Base-by-base conservation (phyloP, 2,797 vertebrate genomes). In the Cetoscarus ocellatus region DNA sequence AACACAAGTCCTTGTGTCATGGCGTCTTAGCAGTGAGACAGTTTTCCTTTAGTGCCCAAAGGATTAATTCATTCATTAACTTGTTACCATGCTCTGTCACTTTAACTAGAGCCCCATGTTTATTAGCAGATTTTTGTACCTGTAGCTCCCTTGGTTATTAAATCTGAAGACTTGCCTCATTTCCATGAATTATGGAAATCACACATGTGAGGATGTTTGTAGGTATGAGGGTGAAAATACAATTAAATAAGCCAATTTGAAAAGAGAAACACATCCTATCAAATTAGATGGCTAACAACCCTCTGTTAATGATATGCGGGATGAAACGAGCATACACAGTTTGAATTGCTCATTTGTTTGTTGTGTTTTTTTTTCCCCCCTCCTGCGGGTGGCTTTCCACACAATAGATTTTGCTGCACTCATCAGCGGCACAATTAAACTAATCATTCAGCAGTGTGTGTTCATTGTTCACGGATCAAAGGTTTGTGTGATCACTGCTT, bases 161-260 rank as follows among this genome's bases (percentile, higher is more conserved):
- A 76, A 90, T 90, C 67, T 79, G 61, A 88, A 59, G 64, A 79
- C 71, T 73, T 68, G 77, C 80, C 82, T 84, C 80, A 83, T 91
- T 91, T 85, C 71, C 83, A 85, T 84, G 81, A 76, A 88, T 89
- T 92, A 86, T 88, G 87, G 68, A 90, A 89, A 92, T 91, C 57
- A 59, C 70, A 85, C 69, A 82, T 80, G 78, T 80, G 68, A 81
- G 85, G 68, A 78, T 81, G 77, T 83, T 82, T 87, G 83, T 56
- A 59, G 60, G 68, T 82, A 83, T 84, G 81, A 80, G 85, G 84
- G 77, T 84, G 78, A 85, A 67, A 83, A 85, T 71, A 79, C 80
- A 88, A 90, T 89, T 86, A 87, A 88, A 91, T 75, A 74, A 87
- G 67, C 51, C 83, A 84, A 77, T 89, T 86, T 86, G 70, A 81